phyloP scores from a whole-genome alignment of 1,140 invertebrate genomes.

The Globodera ellingtonae region DNA sequence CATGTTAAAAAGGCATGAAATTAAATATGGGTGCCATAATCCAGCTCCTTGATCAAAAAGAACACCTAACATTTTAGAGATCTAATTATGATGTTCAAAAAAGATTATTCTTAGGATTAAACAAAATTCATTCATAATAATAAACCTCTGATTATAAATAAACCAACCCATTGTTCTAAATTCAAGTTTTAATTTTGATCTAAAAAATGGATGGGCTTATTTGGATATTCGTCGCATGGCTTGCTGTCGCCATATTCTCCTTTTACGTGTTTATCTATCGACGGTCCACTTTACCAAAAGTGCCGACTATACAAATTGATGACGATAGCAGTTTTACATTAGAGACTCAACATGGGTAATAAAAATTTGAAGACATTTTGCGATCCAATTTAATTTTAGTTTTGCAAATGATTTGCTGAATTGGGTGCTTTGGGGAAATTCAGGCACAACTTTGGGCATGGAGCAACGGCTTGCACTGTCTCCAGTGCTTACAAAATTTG shows the following conservation, averaged over 20 bases:
- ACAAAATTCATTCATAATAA: neutral
- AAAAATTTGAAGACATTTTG: constrained; percentile 6
- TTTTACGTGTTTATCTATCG: constrained; percentile 14
- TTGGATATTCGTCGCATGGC: constrained; percentile 12
- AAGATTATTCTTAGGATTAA: neutral
- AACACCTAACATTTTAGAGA: too few relatives aligned
- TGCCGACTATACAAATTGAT: constrained; percentile 10
- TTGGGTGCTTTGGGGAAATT: constrained; percentile 2
- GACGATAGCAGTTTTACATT: neutral
- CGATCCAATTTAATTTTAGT: constrained; percentile 9
- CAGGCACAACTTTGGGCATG: neutral
- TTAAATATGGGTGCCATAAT: too few relatives aligned
- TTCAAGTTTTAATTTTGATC: neutral
- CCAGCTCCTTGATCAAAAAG: too few relatives aligned
- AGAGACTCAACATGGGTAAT: constrained; percentile 14
- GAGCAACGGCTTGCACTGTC: neutral
- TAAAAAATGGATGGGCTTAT: constrained; percentile 17
- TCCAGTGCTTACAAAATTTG: neutral
- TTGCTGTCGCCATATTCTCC: constrained; percentile 12
- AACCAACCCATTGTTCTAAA: neutral
- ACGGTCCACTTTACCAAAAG: neutral
- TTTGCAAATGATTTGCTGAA: constrained; percentile 13
- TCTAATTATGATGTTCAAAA: too few relatives aligned
- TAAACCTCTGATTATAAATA: constrained; percentile 8
- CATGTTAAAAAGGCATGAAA: too few relatives aligned